phyloP scores from a whole-genome alignment of 2,113 vertebrate species.

The Phalacrocorax aristotelis region DNA sequence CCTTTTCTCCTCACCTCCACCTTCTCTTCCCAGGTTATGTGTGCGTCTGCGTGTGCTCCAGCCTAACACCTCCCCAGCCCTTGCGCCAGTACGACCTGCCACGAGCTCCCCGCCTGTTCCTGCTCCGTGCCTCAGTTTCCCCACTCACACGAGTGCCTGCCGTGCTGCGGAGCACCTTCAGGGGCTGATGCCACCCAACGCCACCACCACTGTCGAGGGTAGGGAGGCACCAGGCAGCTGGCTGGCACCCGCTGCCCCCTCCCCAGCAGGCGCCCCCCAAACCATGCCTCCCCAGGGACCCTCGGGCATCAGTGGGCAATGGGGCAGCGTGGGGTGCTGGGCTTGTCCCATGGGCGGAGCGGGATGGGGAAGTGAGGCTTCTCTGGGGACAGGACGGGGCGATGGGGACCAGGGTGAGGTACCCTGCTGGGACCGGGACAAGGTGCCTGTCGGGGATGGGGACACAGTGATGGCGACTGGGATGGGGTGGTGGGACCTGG shows the following conservation, averaged over 20 bases:
- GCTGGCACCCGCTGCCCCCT: background rate
- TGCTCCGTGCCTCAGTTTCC: background rate
- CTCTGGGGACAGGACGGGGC: background rate
- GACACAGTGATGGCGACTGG: background rate
- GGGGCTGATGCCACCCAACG: background rate
- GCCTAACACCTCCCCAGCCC: background rate
- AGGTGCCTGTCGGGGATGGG: background rate
- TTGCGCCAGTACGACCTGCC: background rate
- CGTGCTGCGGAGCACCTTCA: accelerated
- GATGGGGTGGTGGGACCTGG: background rate
- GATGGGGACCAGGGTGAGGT: background rate
- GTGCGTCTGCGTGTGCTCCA: background rate
- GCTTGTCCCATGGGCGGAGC: background rate
- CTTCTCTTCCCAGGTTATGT: background rate
- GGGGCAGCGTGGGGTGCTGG: background rate
- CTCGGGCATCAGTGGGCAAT: accelerated
- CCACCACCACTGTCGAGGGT: background rate
- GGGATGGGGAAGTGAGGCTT: background rate
- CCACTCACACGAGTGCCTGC: background rate
- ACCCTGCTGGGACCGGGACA: background rate
- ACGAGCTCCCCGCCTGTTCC: background rate
- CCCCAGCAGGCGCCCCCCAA: background rate
- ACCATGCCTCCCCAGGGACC: accelerated
- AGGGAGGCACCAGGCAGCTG: background rate
- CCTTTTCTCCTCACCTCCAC: background rate